Evolutionary conservation across 1,140 invertebrate species (phyloP).

Genomic region (Temnothorax nylanderi): DNA sequence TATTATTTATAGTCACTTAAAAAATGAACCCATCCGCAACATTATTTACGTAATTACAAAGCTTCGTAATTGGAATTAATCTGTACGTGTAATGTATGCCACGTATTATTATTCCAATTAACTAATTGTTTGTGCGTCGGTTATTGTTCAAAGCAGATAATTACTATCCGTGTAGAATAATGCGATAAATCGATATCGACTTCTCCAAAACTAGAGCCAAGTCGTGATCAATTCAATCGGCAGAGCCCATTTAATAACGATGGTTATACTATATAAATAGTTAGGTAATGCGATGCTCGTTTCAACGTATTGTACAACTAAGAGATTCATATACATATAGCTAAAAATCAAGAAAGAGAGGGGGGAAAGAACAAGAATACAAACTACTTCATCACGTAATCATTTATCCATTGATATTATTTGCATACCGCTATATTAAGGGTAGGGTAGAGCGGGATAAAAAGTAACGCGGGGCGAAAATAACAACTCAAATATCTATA

Average conservation of each 20-base stretch:
- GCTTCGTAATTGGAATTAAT: slow-evolving; percentile 38
- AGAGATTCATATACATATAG: neutral
- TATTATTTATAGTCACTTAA: neutral
- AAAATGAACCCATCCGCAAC: neutral
- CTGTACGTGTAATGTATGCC: slow-evolving; percentile 6
- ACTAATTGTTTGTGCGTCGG: slow-evolving; percentile 28
- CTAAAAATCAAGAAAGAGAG: neutral
- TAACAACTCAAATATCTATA: too few relatives aligned
- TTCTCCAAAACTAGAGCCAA: neutral
- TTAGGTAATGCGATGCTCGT: neutral
- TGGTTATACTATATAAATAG: neutral
- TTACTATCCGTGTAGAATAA: slow-evolving; percentile 14
- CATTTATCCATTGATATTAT: slow-evolving; percentile 11
- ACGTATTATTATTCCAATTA: slow-evolving; percentile 68
- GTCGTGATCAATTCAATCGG: slow-evolving; percentile 8
- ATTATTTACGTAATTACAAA: slow-evolving; percentile 32
- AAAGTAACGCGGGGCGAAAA: too few relatives aligned
- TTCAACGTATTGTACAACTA: neutral
- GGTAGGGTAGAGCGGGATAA: too few relatives aligned
- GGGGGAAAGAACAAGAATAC: neutral
- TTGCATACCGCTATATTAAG: neutral
- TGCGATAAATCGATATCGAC: neutral
- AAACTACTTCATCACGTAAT: neutral
- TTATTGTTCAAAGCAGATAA: slow-evolving; percentile 48
- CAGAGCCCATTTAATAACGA: neutral